A percentile compares a stretch with the other conserved stretches of the same genome.
These are phyloP conservation scores for Anolis carolinensis DNA, from an alignment of 2,113 vertebrate species.

Conservation along the genomic window DNA sequence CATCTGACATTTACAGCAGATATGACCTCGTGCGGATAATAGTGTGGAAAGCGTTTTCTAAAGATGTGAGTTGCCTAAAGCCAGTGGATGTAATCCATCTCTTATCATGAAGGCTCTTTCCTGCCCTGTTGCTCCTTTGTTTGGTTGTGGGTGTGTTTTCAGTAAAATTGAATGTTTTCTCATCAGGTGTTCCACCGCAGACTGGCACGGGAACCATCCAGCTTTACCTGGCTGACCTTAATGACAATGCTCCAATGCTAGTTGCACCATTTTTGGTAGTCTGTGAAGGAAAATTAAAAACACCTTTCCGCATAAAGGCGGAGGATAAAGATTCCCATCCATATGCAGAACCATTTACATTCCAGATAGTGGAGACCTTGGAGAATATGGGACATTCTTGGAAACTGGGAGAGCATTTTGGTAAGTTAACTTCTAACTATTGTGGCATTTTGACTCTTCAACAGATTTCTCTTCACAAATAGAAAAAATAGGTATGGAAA, in stretches of 20 bases:
- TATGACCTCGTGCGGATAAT: not conserved
- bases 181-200: conserved; percentile 71
- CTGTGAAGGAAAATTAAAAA: conserved; percentile 65
- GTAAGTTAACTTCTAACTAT: conserved; percentile 40
- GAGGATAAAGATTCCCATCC: conserved; percentile 69
- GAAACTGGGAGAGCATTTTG: conserved; percentile 66
- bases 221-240: conserved; percentile 77
- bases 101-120: not conserved
- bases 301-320: conserved; percentile 57
- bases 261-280: conserved; percentile 40
- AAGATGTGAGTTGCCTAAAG: not conserved
- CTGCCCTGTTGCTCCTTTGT: not conserved
- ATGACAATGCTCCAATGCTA: conserved; percentile 74
- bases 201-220: conserved; percentile 74
- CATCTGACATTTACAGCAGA: not conserved
- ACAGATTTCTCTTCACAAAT: not conserved
- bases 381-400: conserved; percentile 60
- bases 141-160: not conserved
- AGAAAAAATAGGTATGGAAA: not conserved
- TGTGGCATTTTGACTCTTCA: no score
- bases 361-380: conserved; percentile 62
- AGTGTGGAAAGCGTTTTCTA: not conserved
- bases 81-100: not conserved
- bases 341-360: conserved; percentile 74
- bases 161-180: not conserved